These are phyloP conservation scores for Rhabdomys pumilio DNA, from an alignment of 2,797 vertebrate genomes.

Conservation along the genomic window DNA sequence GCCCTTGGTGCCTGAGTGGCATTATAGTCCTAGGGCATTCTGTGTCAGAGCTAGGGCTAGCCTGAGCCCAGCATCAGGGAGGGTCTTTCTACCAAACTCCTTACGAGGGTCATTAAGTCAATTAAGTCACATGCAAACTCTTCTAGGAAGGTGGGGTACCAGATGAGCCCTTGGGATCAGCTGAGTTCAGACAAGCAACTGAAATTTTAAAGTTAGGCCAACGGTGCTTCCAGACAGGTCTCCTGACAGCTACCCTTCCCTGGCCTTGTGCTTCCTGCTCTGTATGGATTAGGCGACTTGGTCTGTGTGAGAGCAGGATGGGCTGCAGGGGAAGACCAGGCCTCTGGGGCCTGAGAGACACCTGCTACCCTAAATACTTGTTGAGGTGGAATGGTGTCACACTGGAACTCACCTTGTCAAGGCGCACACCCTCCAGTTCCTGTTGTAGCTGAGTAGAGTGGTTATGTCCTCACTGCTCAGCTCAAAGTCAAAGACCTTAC, in stretches of 20 bases:
- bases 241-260: fast-evolving
- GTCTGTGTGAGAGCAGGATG: fast-evolving
- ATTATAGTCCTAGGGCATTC: neutral
- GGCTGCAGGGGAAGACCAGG: fast-evolving
- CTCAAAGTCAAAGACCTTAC: conserved; percentile 88
- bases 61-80: neutral
- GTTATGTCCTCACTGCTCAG: conserved; percentile 86
- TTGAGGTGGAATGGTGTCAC: fast-evolving
- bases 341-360: fast-evolving
- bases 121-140: neutral
- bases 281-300: neutral
- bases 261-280: neutral
- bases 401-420: conserved; percentile 72
- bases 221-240: neutral
- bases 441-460: conserved; percentile 85
- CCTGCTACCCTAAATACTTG: neutral
- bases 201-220: neutral
- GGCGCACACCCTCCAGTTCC: conserved; percentile 87
- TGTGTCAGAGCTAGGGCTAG: neutral
- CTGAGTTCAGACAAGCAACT: neutral
- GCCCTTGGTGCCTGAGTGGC: neutral
- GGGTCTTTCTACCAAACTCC: neutral
- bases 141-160: neutral
- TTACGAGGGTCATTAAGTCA: neutral
- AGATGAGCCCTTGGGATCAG: neutral